Base-by-base conservation (phyloP, 2,888 invertebrate genomes). In the Xanthia togata region DNA sequence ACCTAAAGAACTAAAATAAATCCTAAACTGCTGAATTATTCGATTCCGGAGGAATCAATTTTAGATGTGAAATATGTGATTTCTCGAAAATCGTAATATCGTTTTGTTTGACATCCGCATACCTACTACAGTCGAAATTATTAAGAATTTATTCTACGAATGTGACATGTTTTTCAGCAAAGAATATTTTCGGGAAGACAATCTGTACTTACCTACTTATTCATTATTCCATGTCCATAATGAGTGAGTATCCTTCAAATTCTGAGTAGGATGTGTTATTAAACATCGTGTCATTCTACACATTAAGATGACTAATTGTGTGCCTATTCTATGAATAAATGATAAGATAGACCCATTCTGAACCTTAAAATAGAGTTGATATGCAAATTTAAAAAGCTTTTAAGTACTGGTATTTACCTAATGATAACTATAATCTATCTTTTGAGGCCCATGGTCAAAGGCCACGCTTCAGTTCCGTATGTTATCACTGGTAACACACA, bases 221-320 rank as follows among this genome's bases (percentile, higher is more conserved):
- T 53, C 17, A 50, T 64, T 41, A 50, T 31, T 44, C 26, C 35
- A 53, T 41, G 57, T 53, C 44, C 17, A 17, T 72, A 55, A 50
- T 5, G 41, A 17, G 31, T 41, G 23, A 57, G n/a, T 57, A 35
- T 73, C 70, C 76, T 77, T 82, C 78, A 62, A 73, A 78, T 78
- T 80, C 73, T 67, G 73, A 73, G 86, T 80, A 86, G 78, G 76
- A 72, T 17, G 65, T 76, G 70, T 74, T 78, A 72, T 65, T 85
- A 75, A 81, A 79, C 69, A 78, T 63, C 60, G 60, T 55, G 78
- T 60, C 83, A 78, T 69, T 78, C 70, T 65, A 53, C 69, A 75
- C 74, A 64, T 62, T 73, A 55, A 57, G 72, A 79, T 86, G 88
- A 86, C 81, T 79, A 78, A 84, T 75, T 81, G 59, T 73, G 79